A percentile compares a stretch with the other conserved stretches of the same genome.
phyloP scores from a whole-genome alignment of 2,888 invertebrate species.

The Odontomyia ornata region DNA sequence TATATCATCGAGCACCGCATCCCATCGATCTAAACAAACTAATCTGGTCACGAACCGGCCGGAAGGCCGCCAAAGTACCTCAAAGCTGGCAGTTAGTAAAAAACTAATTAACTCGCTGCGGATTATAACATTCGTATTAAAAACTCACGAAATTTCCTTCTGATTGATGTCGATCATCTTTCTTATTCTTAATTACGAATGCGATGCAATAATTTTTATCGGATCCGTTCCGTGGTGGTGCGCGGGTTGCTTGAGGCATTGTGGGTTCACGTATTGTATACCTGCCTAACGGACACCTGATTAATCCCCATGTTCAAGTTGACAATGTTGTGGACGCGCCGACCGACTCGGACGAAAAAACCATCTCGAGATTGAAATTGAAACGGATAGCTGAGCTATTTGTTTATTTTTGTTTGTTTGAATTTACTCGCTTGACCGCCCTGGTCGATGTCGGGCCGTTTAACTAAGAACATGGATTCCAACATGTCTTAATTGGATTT shows the following conservation, averaged over 20 bases:
- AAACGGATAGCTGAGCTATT: conserved; percentile 30
- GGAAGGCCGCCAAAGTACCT: neutral
- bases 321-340: conserved; percentile 17
- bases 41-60: neutral
- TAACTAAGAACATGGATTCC: conserved; percentile 4
- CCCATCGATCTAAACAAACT: neutral
- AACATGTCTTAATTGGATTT: conserved; percentile 41
- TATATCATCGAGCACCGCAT: conserved; percentile 30
- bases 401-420: conserved; percentile 45
- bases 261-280: neutral
- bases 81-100: neutral
- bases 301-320: conserved; percentile 36
- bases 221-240: conserved; percentile 27
- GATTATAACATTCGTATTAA: conserved; percentile 30
- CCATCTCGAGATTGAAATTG: conserved; percentile 7
- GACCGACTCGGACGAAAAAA: neutral
- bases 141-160: conserved; percentile 22
- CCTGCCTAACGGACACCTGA: conserved; percentile 16
- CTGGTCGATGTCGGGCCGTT: neutral
- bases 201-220: conserved; percentile 12
- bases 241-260: neutral
- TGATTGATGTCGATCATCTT: conserved; percentile 42
- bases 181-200: conserved; percentile 38
- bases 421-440: conserved; percentile 22
- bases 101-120: conserved; percentile 42